These are phyloP conservation scores for Acleris holmiana DNA, from an alignment of 2,888 invertebrate genomes.

Conservation along the genomic window DNA sequence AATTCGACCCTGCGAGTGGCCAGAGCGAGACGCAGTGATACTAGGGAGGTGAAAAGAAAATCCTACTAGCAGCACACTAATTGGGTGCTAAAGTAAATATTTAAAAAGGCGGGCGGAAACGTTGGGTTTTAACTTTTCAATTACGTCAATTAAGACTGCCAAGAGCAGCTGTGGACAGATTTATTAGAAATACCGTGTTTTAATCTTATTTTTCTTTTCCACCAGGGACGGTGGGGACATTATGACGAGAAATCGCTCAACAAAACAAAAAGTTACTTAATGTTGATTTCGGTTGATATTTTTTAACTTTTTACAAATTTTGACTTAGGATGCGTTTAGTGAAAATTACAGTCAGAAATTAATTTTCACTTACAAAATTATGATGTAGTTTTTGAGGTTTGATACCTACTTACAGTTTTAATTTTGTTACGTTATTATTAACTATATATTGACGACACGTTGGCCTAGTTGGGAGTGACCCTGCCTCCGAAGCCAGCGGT, in stretches of 20 bases:
- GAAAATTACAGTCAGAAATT: not conserved
- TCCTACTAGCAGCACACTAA: constrained; percentile 68
- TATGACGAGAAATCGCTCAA: constrained; percentile 19
- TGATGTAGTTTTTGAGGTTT: too few species aligned
- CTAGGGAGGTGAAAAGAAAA: constrained; percentile 57
- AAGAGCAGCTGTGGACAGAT: constrained; percentile 54
- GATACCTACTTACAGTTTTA: too few species aligned
- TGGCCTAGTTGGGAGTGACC: too few species aligned
- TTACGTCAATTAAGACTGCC: constrained; percentile 74
- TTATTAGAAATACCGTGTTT: constrained; percentile 52
- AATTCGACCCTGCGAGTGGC: constrained; percentile 46
- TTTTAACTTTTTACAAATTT: not conserved
- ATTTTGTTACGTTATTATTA: too few species aligned
- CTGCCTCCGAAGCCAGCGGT: too few species aligned
- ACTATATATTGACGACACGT: too few species aligned
- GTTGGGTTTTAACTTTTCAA: constrained; percentile 77
- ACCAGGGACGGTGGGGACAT: constrained; percentile 22
- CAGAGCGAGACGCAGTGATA: constrained; percentile 43
- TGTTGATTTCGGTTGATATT: not conserved
- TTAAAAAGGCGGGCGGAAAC: constrained; percentile 74
- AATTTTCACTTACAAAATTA: too few species aligned
- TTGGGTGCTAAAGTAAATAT: constrained; percentile 80
- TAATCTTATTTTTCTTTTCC: constrained; percentile 34
- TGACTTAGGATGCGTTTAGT: not conserved
- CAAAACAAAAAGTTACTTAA: constrained; percentile 21